Conservation (phyloP, 2,797 vertebrate species). For the Anableps anableps region DNA sequence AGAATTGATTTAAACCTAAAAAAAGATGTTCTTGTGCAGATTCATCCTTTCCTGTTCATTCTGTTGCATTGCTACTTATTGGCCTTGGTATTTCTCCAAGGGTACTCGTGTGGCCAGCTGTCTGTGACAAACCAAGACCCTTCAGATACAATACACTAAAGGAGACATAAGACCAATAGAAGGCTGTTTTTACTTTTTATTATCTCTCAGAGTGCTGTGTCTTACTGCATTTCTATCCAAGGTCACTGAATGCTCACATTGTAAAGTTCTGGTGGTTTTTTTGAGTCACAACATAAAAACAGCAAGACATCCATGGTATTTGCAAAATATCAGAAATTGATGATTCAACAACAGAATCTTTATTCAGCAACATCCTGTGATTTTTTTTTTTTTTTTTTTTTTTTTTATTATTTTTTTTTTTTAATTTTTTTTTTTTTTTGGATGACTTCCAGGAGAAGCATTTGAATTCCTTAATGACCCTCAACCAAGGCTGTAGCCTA, state of each 20-base stretch:
- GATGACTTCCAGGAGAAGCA: not conserved
- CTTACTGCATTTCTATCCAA: conserved; percentile 34
- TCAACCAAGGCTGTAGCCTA: not conserved
- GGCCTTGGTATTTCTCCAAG: conserved; percentile 66
- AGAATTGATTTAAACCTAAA: not conserved
- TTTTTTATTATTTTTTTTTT: too few relatives aligned
- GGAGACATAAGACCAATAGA: conserved; percentile 37
- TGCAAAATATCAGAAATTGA: not conserved
- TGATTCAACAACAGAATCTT: not conserved
- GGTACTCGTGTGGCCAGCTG: conserved; percentile 71
- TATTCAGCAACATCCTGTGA: not conserved
- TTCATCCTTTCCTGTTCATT: conserved; percentile 49
- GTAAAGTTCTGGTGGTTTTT: conserved; percentile 7
- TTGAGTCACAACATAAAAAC: conserved; percentile 22
- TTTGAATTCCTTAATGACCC: not conserved
- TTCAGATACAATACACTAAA: conserved; percentile 55
- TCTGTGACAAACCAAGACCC: conserved; percentile 61
- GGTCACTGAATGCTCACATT: conserved; percentile 34
- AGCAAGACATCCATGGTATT: not conserved
- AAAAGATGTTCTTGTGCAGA: conserved; percentile 34
- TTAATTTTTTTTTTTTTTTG: not conserved
- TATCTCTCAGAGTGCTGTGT: conserved; percentile 7
- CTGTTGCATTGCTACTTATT: conserved; percentile 58
- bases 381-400: not conserved
- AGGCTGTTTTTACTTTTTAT: conserved; percentile 32